Base-by-base conservation (phyloP, 2,113 vertebrate species). In the Sakesphorus luctuosus region DNA sequence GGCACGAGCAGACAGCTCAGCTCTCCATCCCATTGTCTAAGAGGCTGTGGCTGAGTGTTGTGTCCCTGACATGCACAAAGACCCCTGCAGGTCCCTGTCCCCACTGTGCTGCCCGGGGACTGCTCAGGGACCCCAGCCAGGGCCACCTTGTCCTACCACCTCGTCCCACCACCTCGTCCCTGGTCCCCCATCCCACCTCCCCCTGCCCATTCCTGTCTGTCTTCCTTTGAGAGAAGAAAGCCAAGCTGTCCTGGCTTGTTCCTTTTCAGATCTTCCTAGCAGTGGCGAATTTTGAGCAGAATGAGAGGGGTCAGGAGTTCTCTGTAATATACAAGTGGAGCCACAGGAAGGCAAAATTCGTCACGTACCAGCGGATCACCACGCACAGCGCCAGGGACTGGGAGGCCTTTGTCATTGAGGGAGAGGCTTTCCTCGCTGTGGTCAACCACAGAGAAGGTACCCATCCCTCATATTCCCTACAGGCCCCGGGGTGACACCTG, bases 281-380 rank as follows among this genome's bases (percentile, higher is more conserved):
- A 4, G 99, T 99, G 92, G 99, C 99, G 5, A 99, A 99, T 90
- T 98, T 98, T 33, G 98, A 98, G 84, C 97, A 96, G 25, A 90
- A 98, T 10, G 97, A 97, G 21, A 87, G 67, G 33, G 97, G 97
- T 5, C 97, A 96, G 85, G 98, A 99, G 92, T 93, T 98, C 90
- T 99, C 99, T 6, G 98, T 99, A 8, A 99, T 99, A 74, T 99
- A 99, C 98, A 99, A 99, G 86, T 99, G 99, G 99, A 99, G 98
- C 96, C 98, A 75, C 84, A 98, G 97, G 87, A 98, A 98, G 53
- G 98, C 98, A 61, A 98, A 97, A 65, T 99, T 99, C 96, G 36
- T 98, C 46, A 78, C 38, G 0, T 98, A 99, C 97, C 99, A 99
- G 98, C 97, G 98, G 53, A 97, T 99, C 81, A 85, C 90, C 96